phyloP scores from a whole-genome alignment of 2,113 vertebrate genomes.

The Pelecanoides urinatrix region DNA sequence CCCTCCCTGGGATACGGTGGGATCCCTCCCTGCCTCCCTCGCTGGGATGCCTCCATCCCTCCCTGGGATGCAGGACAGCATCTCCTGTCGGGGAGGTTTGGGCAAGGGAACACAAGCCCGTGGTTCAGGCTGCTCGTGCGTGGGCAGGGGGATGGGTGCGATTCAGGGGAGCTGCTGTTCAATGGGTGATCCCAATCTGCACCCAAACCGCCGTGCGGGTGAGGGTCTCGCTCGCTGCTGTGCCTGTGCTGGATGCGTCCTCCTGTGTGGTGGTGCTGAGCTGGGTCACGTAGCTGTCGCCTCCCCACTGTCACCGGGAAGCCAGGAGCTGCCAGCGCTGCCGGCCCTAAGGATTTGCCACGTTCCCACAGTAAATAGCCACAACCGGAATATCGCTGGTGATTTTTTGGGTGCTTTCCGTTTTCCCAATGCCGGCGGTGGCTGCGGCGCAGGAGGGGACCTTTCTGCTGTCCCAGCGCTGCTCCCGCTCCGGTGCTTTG shows the following conservation, averaged over 20 bases:
- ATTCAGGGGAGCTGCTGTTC: neutral
- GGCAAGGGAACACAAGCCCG: neutral
- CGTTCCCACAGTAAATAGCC: neutral
- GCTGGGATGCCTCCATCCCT: too few species aligned
- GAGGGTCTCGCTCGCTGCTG: neutral
- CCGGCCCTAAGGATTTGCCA: neutral
- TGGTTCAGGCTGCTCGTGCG: rapidly evolving
- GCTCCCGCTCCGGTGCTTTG: rapidly evolving
- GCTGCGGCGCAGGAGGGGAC: neutral
- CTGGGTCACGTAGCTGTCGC: neutral
- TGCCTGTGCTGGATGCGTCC: neutral
- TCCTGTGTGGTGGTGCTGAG: neutral
- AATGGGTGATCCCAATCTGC: neutral
- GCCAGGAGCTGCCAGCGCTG: neutral
- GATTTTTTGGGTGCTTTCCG: neutral
- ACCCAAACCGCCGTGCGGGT: rapidly evolving
- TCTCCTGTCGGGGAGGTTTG: rapidly evolving
- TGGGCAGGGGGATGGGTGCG: rapidly evolving
- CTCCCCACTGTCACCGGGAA: neutral
- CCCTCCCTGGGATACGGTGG: neutral
- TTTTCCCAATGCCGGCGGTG: rapidly evolving
- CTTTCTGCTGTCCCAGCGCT: neutral
- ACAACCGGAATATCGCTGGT: rapidly evolving
- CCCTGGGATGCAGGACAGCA: neutral
- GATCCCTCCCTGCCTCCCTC: neutral